A percentile compares a stretch with the other conserved stretches of the same genome.
These are phyloP conservation scores for Telmatochromis sp. DNA, from an alignment of 2,113 vertebrate species.

Conservation along the genomic window DNA sequence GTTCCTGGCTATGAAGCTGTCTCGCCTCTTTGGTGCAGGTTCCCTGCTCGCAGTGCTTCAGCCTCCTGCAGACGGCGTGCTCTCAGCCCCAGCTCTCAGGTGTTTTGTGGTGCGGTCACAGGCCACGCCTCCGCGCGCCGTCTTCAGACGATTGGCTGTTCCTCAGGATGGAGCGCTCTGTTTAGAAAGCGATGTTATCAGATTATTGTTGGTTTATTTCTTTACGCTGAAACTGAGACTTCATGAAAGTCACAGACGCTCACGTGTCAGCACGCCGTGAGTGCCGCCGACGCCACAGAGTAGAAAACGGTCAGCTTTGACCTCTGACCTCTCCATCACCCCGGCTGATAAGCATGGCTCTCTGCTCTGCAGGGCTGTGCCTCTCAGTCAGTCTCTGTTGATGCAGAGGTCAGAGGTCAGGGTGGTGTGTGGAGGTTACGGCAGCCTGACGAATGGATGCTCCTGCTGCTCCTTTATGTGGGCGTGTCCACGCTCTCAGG, in stretches of 20 bases:
- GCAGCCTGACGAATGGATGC: not conserved
- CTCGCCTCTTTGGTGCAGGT: not conserved
- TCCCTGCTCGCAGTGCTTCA: not conserved
- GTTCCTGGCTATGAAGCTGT: not conserved
- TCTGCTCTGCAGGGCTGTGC: not conserved
- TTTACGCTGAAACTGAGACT: not conserved
- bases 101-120: not conserved
- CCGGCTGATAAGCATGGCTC: not conserved
- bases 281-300: not conserved
- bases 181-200: not conserved
- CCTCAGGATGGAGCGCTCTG: not conserved
- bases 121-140: fast-evolving
- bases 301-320: not conserved
- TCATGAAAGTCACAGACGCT: not conserved
- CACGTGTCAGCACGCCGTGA: not conserved
- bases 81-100: not conserved
- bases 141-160: not conserved
- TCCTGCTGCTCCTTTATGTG: not conserved
- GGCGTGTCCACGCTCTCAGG: not conserved
- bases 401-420: not conserved
- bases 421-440: not conserved
- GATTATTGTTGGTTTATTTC: not conserved
- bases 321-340: not conserved
- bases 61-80: not conserved
- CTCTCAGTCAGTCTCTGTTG: not conserved